phyloP scores from a whole-genome alignment of 2,888 invertebrate genomes.

The Metopia argyrocephala region DNA sequence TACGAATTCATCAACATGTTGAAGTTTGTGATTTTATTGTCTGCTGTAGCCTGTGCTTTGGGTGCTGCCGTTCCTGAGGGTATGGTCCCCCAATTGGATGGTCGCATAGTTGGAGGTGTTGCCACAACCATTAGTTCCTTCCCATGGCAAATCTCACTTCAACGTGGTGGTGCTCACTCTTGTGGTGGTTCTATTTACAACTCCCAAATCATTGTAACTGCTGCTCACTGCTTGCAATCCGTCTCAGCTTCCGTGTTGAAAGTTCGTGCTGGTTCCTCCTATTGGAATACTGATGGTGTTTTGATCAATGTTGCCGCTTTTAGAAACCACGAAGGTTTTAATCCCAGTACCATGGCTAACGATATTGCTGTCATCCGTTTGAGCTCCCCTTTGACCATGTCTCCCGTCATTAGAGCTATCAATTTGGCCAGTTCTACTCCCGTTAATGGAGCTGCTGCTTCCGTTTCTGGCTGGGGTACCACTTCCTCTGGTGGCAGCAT shows the following conservation, averaged over 20 bases:
- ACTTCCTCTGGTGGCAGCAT: conserved; percentile 3
- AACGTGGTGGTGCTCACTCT: conserved; percentile 77
- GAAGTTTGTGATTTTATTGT: no score
- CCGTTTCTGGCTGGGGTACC: conserved; percentile 67
- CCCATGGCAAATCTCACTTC: conserved; percentile 62
- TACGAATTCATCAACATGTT: conserved; percentile 39
- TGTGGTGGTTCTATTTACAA: conserved; percentile 81
- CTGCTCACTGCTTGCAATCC: conserved; percentile 81
- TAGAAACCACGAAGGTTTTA: conserved; percentile 75
- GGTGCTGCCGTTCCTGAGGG: conserved; percentile 67
- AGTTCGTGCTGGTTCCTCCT: not conserved
- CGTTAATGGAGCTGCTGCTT: conserved; percentile 45
- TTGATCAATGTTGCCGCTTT: conserved; percentile 61
- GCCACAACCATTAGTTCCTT: conserved; percentile 68
- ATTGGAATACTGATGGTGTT: conserved; percentile 66
- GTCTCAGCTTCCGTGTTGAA: not conserved
- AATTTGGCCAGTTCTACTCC: conserved; percentile 73
- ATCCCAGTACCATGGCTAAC: conserved; percentile 78
- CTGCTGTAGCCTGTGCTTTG: conserved; percentile 39
- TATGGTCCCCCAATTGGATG: conserved; percentile 57
- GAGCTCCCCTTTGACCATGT: conserved; percentile 76
- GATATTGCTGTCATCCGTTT: conserved; percentile 81
- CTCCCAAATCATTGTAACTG: conserved; percentile 80
- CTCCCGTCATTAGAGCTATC: conserved; percentile 76
- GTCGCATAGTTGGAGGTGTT: conserved; percentile 69